Conservation (phyloP, 2,113 vertebrate genomes). For the Colistium nudipinnis region DNA sequence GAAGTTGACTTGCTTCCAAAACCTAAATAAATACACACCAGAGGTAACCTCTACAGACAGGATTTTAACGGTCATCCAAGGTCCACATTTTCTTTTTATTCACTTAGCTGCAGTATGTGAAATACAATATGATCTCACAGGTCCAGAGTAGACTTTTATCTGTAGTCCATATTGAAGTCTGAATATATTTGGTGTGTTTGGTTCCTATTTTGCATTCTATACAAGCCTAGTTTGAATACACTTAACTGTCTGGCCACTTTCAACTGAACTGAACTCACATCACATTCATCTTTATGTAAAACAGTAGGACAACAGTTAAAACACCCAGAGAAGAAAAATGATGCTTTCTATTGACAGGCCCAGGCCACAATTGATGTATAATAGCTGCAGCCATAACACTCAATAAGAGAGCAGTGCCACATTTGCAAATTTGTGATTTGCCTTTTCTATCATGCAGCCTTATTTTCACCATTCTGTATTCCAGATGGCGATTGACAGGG, state of each 20-base stretch:
- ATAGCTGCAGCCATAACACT: conserved; percentile 25
- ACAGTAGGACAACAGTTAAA: not conserved
- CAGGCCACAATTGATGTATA: conserved; percentile 14
- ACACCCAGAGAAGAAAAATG: conserved; percentile 30
- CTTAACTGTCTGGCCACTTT: conserved; percentile 4
- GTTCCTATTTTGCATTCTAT: not conserved
- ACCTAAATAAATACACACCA: too few species aligned
- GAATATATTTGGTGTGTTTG: conserved; percentile 1
- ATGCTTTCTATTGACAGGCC: conserved; percentile 21
- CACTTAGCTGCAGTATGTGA: not conserved
- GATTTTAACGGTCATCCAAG: too few species aligned
- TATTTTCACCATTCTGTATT: conserved; percentile 5
- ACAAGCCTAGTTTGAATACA: conserved; percentile 3
- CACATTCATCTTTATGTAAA: conserved; percentile 6
- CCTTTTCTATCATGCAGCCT: conserved; percentile 20
- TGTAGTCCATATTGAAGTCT: not conserved
- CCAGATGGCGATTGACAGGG: conserved; percentile 30
- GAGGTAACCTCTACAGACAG: too few species aligned
- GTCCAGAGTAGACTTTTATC: not conserved
- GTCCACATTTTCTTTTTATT: not conserved
- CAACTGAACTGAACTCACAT: not conserved
- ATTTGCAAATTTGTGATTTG: conserved; percentile 21
- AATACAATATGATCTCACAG: not conserved
- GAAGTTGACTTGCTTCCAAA: too few species aligned
- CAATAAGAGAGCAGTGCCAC: conserved; percentile 29